Conservation (phyloP, 1,140 invertebrate genomes). For the Drosophila arizonae region DNA sequence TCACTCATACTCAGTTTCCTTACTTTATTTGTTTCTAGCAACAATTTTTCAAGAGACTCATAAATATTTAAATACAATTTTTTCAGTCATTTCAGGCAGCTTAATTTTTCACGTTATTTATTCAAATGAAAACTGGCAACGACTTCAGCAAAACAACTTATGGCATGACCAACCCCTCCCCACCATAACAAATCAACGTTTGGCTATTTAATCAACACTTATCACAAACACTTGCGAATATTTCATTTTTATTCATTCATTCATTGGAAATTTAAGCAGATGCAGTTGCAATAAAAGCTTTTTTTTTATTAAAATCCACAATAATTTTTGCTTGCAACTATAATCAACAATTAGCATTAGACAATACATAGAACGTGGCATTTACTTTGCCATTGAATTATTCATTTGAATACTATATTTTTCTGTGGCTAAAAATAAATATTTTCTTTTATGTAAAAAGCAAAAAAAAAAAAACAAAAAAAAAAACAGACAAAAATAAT, state of each 20-base stretch:
- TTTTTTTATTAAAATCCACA: too few relatives aligned
- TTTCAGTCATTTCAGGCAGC: slow-evolving; percentile 7
- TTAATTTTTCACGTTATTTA: slow-evolving; percentile 5
- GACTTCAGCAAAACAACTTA: not conserved
- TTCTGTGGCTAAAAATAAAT: slow-evolving; percentile 1
- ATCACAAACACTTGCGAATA: too few relatives aligned
- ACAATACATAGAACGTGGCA: not conserved
- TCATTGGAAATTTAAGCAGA: too few relatives aligned
- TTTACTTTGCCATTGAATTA: slow-evolving; percentile 26
- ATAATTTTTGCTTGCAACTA: not conserved
- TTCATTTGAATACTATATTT: slow-evolving; percentile 31
- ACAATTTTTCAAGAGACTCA: not conserved
- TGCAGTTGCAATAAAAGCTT: too few relatives aligned
- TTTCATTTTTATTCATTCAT: too few relatives aligned
- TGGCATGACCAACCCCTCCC: too few relatives aligned
- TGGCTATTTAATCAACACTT: too few relatives aligned
- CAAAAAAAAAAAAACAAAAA: slow-evolving; percentile 13
- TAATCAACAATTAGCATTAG: not conserved
- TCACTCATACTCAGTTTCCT: too few relatives aligned
- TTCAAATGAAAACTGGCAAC: slow-evolving; percentile 4
- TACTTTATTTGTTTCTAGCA: too few relatives aligned
- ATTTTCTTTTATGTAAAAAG: slow-evolving; percentile 12
- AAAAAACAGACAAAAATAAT: slow-evolving; percentile 1
- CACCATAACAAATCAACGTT: too few relatives aligned
- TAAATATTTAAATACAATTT: slow-evolving; percentile 7